Conservation (phyloP, 2,888 invertebrate species). For the Scrobipalpa costella region DNA sequence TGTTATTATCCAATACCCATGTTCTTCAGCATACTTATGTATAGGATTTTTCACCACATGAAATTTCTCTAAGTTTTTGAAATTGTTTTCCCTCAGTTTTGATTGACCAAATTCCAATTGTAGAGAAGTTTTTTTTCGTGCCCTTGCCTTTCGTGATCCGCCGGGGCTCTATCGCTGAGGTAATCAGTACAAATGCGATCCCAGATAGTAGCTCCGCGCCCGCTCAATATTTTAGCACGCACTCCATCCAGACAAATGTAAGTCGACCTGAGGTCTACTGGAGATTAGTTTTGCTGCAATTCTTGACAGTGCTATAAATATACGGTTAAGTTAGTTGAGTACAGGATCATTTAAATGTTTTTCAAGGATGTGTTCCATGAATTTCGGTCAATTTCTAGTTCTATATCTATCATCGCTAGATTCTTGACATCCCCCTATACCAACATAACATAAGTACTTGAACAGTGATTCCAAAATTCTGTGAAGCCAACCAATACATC, state of each 20-base stretch:
- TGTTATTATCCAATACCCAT: neutral
- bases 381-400: neutral
- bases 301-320: conserved; percentile 19
- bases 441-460: too few relatives aligned
- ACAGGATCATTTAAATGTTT: neutral
- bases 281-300: conserved; percentile 49
- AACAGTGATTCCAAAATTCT: neutral
- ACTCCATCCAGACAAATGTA: conserved; percentile 73
- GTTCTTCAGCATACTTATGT: too few relatives aligned
- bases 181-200: conserved; percentile 77
- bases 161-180: conserved; percentile 45
- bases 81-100: neutral
- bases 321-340: neutral
- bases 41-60: too few relatives aligned
- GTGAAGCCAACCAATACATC: neutral
- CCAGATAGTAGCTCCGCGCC: conserved; percentile 57
- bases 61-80: neutral
- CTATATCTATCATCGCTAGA: too few relatives aligned
- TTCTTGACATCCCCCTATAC: too few relatives aligned
- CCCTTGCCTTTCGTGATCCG: conserved; percentile 48
- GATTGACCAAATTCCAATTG: conserved; percentile 12
- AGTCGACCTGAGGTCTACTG: conserved; percentile 55
- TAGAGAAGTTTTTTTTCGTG: conserved; percentile 15
- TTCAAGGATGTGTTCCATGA: neutral
- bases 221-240: conserved; percentile 75